A percentile compares a stretch with the other conserved stretches of the same genome.
Evolutionary conservation across 2,113 vertebrate species (phyloP).

Genomic region (Hydrolagus affinis): DNA sequence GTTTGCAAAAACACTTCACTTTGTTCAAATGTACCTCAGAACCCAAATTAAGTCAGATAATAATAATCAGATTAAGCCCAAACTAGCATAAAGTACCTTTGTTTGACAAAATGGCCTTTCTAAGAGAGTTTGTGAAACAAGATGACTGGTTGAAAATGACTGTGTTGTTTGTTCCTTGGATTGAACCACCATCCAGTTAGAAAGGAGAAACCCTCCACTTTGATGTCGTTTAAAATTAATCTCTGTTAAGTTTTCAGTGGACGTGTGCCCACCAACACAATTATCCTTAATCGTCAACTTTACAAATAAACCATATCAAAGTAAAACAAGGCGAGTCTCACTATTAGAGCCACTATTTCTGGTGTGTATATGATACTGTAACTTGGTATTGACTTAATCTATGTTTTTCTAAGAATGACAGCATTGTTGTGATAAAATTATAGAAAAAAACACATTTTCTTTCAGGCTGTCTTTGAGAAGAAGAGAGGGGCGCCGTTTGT

Average conservation of each 20-base stretch:
- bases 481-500: neutral
- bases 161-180: neutral
- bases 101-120: neutral
- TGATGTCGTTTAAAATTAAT: neutral
- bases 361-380: neutral
- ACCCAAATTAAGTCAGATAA: neutral
- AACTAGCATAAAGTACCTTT: neutral
- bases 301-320: neutral
- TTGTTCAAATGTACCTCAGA: neutral
- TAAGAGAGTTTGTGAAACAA: neutral
- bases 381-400: neutral
- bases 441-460: constrained; percentile 13
- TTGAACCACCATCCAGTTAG: neutral
- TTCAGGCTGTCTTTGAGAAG: neutral
- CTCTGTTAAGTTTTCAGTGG: neutral
- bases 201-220: neutral
- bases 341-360: neutral
- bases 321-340: neutral
- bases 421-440: neutral
- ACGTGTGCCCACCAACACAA: neutral
- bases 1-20: neutral
- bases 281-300: neutral
- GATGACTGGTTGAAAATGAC: neutral
- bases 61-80: neutral
- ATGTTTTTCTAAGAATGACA: neutral